phyloP scores from a whole-genome alignment of 2,888 invertebrate species.

The Tetragonula carbonaria region DNA sequence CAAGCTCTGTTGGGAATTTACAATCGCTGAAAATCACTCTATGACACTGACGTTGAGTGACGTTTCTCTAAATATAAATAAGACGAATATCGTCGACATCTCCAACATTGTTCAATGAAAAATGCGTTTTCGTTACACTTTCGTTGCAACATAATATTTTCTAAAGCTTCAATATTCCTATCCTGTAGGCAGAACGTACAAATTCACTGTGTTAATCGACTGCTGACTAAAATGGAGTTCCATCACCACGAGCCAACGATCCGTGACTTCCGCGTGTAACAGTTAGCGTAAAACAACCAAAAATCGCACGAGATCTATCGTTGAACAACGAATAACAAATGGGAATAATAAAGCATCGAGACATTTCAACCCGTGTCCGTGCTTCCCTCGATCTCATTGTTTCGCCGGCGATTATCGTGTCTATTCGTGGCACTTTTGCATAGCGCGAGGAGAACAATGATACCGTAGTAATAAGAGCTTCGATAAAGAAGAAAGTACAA shows the following conservation, averaged over 20 bases:
- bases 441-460: constrained; percentile 39
- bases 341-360: constrained; percentile 63
- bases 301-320: neutral
- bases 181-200: too few species aligned
- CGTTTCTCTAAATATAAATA: too few species aligned
- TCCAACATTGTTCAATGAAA: too few species aligned
- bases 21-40: too few species aligned
- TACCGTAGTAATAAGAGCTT: constrained; percentile 46
- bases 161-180: too few species aligned
- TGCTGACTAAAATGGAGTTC: neutral
- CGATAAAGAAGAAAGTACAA: constrained; percentile 42
- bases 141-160: too few species aligned
- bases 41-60: too few species aligned
- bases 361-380: constrained; percentile 47
- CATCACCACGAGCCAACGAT: constrained; percentile 47
- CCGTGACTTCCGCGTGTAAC: constrained; percentile 36
- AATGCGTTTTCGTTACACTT: too few species aligned
- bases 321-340: constrained; percentile 22
- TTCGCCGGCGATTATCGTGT: constrained; percentile 53
- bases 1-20: too few species aligned
- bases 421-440: constrained; percentile 31
- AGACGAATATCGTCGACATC: too few species aligned
- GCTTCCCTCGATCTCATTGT: constrained; percentile 61
- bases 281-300: constrained; percentile 34
- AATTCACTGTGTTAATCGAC: neutral